Conservation (phyloP, 2,888 invertebrate species). For the Agrotis exclamationis region DNA sequence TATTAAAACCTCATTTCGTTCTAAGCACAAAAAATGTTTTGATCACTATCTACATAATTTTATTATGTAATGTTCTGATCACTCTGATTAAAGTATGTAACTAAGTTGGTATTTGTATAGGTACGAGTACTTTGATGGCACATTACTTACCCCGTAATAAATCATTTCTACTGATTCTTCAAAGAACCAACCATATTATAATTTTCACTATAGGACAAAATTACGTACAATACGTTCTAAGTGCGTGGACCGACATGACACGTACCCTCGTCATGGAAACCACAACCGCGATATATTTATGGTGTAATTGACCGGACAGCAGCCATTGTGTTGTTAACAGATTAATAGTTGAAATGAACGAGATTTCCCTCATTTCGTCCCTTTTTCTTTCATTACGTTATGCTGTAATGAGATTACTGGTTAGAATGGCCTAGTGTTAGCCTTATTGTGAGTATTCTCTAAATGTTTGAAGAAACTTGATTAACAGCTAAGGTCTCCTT, state of each 20-base stretch:
- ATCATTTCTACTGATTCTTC: background rate
- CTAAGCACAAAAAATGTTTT: too few relatives aligned
- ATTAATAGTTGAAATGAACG: conserved; percentile 26
- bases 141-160: too few relatives aligned
- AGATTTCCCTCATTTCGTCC: background rate
- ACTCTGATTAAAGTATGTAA: too few relatives aligned
- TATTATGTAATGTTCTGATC: too few relatives aligned
- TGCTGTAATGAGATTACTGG: background rate
- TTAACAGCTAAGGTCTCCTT: too few relatives aligned
- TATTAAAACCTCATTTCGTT: too few relatives aligned
- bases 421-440: too few relatives aligned
- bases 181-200: background rate
- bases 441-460: too few relatives aligned
- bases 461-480: too few relatives aligned
- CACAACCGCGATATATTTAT: conserved; percentile 21
- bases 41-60: too few relatives aligned
- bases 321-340: background rate
- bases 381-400: background rate
- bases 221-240: background rate
- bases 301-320: conserved; percentile 20
- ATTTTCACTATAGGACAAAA: conserved; percentile 13
- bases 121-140: too few relatives aligned
- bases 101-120: too few relatives aligned
- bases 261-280: conserved; percentile 34
- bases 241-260: conserved; percentile 1